Conservation (phyloP, 2,797 vertebrate genomes). For the Muscicapa comitata region DNA sequence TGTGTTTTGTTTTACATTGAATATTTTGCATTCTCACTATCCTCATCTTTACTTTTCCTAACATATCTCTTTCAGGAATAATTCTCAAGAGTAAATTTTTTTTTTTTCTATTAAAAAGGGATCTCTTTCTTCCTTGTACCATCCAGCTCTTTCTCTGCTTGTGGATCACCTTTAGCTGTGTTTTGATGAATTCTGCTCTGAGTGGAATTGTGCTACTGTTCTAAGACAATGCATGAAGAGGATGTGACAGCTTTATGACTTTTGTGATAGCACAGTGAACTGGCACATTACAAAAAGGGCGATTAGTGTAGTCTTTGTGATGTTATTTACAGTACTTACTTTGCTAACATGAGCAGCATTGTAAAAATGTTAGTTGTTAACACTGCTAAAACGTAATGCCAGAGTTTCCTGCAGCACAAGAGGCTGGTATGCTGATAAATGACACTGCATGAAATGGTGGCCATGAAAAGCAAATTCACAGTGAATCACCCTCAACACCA, state of each 20-base stretch:
- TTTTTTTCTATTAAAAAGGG: not conserved
- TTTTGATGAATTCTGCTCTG: not conserved
- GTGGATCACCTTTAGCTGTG: not conserved
- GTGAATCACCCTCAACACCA: constrained; percentile 23
- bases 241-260: constrained; percentile 25
- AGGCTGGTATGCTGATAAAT: constrained; percentile 54
- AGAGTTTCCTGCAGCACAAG: constrained; percentile 15
- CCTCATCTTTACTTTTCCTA: not conserved
- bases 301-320: not conserved
- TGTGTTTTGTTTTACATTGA: not conserved
- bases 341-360: constrained; percentile 5
- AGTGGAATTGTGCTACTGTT: not conserved
- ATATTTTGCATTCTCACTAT: not conserved
- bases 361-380: constrained; percentile 36
- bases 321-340: constrained; percentile 45
- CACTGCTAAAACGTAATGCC: not conserved
- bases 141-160: not conserved
- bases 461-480: constrained; percentile 45
- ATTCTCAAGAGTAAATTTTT: not conserved
- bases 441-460: constrained; percentile 27
- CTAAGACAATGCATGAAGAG: not conserved
- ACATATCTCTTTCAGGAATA: not conserved
- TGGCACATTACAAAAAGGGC: not conserved
- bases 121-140: not conserved
- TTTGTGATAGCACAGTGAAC: not conserved